Percentiles rank a stretch among this genome's conserved stretches.
phyloP scores from a whole-genome alignment of 2,888 invertebrate species.

The Mamestra brassicae region DNA sequence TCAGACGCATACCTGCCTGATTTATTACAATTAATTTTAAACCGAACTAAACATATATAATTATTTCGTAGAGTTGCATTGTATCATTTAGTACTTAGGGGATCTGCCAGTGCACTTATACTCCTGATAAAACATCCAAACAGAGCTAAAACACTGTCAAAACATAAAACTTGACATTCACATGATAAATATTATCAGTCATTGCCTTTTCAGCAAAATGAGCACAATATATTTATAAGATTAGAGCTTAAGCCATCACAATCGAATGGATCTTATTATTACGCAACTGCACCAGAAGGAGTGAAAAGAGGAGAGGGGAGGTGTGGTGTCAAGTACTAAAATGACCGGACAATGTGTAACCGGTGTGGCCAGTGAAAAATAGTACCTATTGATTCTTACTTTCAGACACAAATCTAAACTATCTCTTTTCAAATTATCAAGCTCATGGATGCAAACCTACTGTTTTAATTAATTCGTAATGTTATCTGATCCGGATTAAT shows the following conservation, averaged over 20 bases:
- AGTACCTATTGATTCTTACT: no score
- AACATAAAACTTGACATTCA: conserved; percentile 54
- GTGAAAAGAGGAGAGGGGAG: no score
- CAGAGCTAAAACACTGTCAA: conserved; percentile 13
- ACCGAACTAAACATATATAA: not conserved
- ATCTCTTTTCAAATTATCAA: not conserved
- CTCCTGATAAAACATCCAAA: conserved; percentile 2
- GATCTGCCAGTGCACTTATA: no score
- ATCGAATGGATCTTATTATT: not conserved
- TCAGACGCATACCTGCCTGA: no score
- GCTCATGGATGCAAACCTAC: not conserved
- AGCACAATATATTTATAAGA: conserved; percentile 10
- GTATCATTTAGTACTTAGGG: not conserved
- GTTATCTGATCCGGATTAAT: conserved; percentile 14
- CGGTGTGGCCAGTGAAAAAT: no score
- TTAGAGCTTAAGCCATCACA: not conserved
- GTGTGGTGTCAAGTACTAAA: no score
- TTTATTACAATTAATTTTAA: not conserved
- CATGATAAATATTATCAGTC: conserved; percentile 54
- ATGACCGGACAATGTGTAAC: no score
- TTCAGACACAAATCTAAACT: no score
- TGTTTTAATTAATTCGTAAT: not conserved
- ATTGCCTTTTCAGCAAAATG: conserved; percentile 34
- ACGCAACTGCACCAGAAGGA: no score
- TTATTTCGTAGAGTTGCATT: not conserved